Evolutionary conservation across 2,113 vertebrate species (phyloP), one percentile per base, ranked within the genome.

Genomic region (Salvelinus namaycush): DNA sequence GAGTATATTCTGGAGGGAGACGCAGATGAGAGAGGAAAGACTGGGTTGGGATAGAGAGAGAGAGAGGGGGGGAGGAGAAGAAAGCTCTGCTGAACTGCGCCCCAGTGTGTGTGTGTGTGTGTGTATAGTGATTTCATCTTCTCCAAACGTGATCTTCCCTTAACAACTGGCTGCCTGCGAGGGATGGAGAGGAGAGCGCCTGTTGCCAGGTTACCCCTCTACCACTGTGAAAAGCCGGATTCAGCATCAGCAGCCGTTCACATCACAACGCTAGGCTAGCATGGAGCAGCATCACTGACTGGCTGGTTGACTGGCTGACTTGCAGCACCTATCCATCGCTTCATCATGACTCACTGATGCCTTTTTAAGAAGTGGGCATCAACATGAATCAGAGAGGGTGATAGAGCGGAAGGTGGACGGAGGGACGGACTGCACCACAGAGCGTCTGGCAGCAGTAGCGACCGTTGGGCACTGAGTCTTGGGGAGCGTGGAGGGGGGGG

Each of bases 191-290:
- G n/a, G 59, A 62, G 59, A 70, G 80, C 76, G 87, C 84, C 81
- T 87, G 87, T 88, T 88, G 87, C 87, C 87, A 87, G 87, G 87
- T 87, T 85, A 88, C 59, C 85, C 83, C 65, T 79, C 78, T 62
- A 75, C 76, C 80, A 80, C 79, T 67, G 80, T 76, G 83, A 54
- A 5, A 54, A 70, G 76, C 70, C 59, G 59, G 44, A 76, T 67
- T 74, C 72, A 22, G 70, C 44, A 34, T 31, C 69, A 54, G 51
- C 16, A 18, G 79, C 77, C 77, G 70, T 20, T 77, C 65, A 72
- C 29, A 29, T 72, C 70, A 77, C 71, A 31, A 13, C 24, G 48
- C 44, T 39, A 39, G 16, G 74, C 72, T 34, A 18, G 81, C 81
- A 81, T 81, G 87, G 79, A 85, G 79, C 54, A 83, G 77, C 81